Conservation (phyloP, 2,888 invertebrate genomes). For the Campaea margaritaria region DNA sequence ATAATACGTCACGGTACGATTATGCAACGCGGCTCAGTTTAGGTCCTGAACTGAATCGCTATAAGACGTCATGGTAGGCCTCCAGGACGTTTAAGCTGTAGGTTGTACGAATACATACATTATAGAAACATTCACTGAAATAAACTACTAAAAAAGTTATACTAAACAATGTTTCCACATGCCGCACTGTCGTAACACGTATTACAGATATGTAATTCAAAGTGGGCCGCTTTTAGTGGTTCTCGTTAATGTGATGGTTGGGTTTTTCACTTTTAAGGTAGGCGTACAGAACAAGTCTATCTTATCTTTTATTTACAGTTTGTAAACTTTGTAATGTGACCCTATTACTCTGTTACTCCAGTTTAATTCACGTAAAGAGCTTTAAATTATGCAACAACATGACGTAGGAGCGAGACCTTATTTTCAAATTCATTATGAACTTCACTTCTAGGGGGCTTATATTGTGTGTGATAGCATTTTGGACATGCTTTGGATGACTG, state of each 20-base stretch:
- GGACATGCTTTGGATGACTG: too few relatives aligned
- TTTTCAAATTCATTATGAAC: background rate
- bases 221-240: background rate
- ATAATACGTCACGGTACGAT: too few relatives aligned
- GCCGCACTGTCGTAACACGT: background rate
- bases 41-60: too few relatives aligned
- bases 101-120: too few relatives aligned
- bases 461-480: too few relatives aligned
- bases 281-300: background rate
- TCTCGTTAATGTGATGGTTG: background rate
- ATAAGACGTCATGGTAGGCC: too few relatives aligned
- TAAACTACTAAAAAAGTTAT: too few relatives aligned
- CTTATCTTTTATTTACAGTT: background rate
- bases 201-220: background rate
- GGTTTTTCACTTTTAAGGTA: background rate
- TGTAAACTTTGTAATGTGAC: conserved; percentile 1
- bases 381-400: background rate
- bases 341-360: background rate
- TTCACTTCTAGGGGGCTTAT: too few relatives aligned
- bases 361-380: background rate
- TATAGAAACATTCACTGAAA: too few relatives aligned
- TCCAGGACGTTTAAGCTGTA: too few relatives aligned
- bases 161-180: too few relatives aligned
- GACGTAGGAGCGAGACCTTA: background rate
- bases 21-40: too few relatives aligned